Evolutionary conservation across 2,113 vertebrate species (phyloP).

Genomic region (Heptranchias perlo): DNA sequence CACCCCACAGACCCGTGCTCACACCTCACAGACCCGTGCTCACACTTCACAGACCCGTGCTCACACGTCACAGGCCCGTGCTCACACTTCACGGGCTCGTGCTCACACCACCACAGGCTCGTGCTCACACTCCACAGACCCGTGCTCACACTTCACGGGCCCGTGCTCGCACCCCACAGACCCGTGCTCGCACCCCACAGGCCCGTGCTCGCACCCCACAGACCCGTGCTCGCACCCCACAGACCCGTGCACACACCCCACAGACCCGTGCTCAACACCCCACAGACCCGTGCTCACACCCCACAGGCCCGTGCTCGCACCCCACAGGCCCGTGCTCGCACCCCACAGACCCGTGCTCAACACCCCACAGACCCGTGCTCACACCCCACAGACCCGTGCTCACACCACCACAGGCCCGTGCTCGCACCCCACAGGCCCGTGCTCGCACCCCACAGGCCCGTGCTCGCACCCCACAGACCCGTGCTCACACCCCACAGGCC

Average conservation of each 20-base stretch:
- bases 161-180: too few relatives aligned
- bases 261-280: too few relatives aligned
- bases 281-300: neutral
- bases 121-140: too few relatives aligned
- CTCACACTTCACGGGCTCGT: neutral
- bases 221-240: neutral
- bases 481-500: neutral
- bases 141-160: neutral
- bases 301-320: neutral
- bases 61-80: neutral
- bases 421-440: too few relatives aligned
- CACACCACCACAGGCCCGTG: neutral
- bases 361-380: too few relatives aligned
- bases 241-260: too few relatives aligned
- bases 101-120: too few relatives aligned
- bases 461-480: neutral
- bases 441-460: neutral
- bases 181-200: neutral
- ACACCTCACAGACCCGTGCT: neutral
- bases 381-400: too few relatives aligned
- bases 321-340: neutral
- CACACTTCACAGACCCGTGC: too few relatives aligned
- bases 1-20: too few relatives aligned
- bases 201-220: neutral
- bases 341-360: neutral